phyloP scores from a whole-genome alignment of 1,140 invertebrate species.

The Gerris buenoi region DNA sequence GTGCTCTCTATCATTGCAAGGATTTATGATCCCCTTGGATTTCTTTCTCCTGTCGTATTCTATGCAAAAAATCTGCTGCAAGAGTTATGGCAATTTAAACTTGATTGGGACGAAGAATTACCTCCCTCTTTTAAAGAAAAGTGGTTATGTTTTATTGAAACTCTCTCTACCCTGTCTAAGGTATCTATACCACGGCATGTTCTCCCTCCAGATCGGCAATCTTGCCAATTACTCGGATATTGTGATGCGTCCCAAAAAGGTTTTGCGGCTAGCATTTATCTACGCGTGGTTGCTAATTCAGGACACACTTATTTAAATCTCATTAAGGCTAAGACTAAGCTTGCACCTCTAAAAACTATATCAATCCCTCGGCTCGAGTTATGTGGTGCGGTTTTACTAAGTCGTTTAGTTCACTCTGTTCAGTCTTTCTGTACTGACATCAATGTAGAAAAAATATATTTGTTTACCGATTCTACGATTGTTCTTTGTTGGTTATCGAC shows the following conservation, averaged over 20 bases:
- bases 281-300: background rate
- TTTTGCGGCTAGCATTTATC: constrained; percentile 24
- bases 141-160: constrained; percentile 14
- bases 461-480: constrained; percentile 9
- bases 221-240: constrained; percentile 24
- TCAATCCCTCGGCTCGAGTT: constrained; percentile 32
- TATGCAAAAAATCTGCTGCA: constrained; percentile 23
- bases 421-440: background rate
- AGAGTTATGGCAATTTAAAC: constrained; percentile 15
- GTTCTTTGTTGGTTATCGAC: constrained; percentile 19
- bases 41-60: constrained; percentile 26
- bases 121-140: constrained; percentile 15
- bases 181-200: constrained; percentile 7
- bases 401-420: constrained; percentile 12
- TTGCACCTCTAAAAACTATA: constrained; percentile 29
- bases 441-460: constrained; percentile 7
- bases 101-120: constrained; percentile 21
- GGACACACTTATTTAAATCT: constrained; percentile 12
- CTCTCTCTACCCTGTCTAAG: background rate
- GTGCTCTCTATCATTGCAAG: constrained; percentile 25
- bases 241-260: constrained; percentile 23
- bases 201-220: background rate
- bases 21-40: constrained; percentile 32
- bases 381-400: constrained; percentile 27
- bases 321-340: constrained; percentile 27